phyloP scores from a whole-genome alignment of 2,797 vertebrate species.

The Chelon auratus region DNA sequence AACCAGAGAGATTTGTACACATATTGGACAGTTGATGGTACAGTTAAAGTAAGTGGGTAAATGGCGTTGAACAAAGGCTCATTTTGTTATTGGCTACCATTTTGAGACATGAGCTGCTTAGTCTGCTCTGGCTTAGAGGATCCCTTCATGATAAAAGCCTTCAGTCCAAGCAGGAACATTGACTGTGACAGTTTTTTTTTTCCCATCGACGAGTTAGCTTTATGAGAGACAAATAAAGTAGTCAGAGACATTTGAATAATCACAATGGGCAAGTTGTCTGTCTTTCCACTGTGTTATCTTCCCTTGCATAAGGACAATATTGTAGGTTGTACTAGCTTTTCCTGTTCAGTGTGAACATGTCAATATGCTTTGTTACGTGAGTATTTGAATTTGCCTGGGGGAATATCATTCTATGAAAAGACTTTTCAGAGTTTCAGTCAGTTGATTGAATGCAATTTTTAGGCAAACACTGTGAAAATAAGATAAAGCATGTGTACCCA shows the following conservation, averaged over 20 bases:
- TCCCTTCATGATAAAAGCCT: constrained; percentile 38
- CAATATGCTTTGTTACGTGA: neutral
- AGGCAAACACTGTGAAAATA: constrained; percentile 11
- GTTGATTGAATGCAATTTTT: constrained; percentile 11
- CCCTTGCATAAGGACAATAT: neutral
- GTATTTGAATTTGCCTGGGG: constrained; percentile 12
- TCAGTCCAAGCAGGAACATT: neutral
- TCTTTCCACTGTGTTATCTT: neutral
- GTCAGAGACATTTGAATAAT: neutral
- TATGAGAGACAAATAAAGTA: neutral
- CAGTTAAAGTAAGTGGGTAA: constrained; percentile 27
- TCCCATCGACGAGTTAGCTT: neutral
- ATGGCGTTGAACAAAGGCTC: constrained; percentile 8
- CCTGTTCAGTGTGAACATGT: constrained; percentile 25
- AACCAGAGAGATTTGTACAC: neutral
- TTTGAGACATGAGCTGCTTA: constrained; percentile 35
- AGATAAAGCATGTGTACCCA: constrained; percentile 45
- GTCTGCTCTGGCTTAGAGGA: constrained; percentile 36
- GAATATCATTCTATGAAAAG: constrained; percentile 1
- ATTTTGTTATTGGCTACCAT: constrained; percentile 41
- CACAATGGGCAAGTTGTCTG: neutral
- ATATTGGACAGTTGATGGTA: neutral
- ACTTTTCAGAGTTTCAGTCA: constrained; percentile 24
- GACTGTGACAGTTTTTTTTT: neutral
- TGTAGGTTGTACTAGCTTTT: constrained; percentile 24